These are phyloP conservation scores for Somateria mollissima DNA, from an alignment of 2,797 vertebrate species.

Conservation along the genomic window DNA sequence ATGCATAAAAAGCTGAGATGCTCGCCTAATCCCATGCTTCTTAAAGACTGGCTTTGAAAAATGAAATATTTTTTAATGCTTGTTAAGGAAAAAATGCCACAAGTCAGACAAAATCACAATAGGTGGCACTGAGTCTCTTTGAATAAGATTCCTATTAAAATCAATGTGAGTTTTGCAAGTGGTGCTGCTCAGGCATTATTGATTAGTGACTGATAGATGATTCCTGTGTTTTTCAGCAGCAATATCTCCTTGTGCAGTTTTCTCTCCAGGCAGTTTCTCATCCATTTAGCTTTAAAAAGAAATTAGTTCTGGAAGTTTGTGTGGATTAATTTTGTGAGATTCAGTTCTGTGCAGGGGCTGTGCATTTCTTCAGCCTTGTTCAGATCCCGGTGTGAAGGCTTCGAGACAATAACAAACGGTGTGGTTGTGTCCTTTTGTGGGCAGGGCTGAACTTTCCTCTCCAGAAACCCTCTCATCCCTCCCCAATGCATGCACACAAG, in stretches of 20 bases:
- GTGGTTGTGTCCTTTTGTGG: fast-evolving
- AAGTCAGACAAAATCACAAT: neutral
- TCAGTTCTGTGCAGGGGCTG: no score
- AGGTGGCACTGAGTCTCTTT: neutral
- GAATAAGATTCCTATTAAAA: neutral
- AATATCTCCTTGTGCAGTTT: neutral
- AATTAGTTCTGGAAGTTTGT: neutral
- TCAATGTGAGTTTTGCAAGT: neutral
- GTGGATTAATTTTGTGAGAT: neutral
- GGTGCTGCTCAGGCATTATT: neutral
- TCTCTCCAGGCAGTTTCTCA: neutral
- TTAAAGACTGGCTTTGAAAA: neutral
- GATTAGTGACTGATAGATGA: neutral
- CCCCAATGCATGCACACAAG: fast-evolving
- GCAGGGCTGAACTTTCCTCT: no score
- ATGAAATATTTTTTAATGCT: neutral
- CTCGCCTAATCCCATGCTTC: fast-evolving
- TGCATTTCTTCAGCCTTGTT: fast-evolving
- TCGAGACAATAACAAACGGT: fast-evolving
- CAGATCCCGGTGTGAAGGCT: neutral
- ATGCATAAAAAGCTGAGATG: neutral
- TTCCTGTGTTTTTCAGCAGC: neutral
- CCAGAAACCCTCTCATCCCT: neutral
- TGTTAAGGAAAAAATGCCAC: neutral
- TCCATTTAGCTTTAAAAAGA: neutral